A percentile compares a stretch with the other conserved stretches of the same genome.
phyloP scores from a whole-genome alignment of 2,888 invertebrate genomes.

The Ophion costatus region DNA sequence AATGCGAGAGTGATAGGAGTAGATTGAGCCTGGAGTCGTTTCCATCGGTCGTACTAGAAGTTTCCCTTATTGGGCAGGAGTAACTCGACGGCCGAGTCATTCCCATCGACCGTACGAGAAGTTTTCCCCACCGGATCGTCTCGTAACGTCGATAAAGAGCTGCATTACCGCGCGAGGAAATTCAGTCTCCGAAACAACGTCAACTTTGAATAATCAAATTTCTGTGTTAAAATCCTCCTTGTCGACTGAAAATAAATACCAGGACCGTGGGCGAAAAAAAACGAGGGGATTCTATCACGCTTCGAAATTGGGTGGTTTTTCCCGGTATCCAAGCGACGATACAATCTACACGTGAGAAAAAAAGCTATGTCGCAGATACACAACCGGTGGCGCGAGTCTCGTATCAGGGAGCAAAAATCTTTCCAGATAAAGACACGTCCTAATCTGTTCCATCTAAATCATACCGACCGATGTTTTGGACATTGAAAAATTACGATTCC shows the following conservation, averaged over 20 bases:
- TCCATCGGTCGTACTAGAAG: constrained; percentile 11
- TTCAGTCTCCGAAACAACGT: neutral
- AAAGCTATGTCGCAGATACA: neutral
- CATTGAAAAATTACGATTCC: neutral
- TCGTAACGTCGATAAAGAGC: constrained; percentile 12
- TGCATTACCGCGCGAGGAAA: constrained; percentile 12
- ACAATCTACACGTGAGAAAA: neutral
- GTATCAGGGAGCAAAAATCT: constrained; percentile 1
- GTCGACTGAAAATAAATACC: constrained; percentile 14
- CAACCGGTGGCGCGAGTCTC: neutral
- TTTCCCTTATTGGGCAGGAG: neutral
- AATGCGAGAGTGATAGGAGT: neutral
- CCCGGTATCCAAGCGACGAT: neutral
- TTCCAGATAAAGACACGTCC: neutral
- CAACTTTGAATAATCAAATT: constrained; percentile 8
- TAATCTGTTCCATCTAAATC: neutral
- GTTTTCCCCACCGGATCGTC: constrained; percentile 12
- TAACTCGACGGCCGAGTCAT: neutral
- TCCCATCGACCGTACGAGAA: constrained; percentile 7
- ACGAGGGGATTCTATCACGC: neutral
- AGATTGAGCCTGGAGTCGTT: neutral
- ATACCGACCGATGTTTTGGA: neutral
- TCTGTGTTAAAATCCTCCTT: constrained; percentile 6
- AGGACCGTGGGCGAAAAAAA: neutral
- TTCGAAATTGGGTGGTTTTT: neutral